Evolutionary conservation across 2,797 vertebrate genomes (phyloP).

Genomic region (Eospalax fontanierii): DNA sequence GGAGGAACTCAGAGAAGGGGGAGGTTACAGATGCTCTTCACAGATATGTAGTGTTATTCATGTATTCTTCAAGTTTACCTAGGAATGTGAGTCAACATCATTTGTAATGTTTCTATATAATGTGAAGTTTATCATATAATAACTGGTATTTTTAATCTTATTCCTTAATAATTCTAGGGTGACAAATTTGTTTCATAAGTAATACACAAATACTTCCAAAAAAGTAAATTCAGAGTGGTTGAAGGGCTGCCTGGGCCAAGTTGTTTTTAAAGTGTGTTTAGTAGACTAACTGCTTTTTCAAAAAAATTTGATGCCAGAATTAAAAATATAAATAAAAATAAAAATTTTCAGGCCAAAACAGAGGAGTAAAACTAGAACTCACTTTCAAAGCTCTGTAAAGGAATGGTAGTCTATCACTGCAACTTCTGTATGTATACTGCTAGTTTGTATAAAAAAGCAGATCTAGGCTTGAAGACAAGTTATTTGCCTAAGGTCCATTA

Average conservation of each 20-base stretch:
- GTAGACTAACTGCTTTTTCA: neutral
- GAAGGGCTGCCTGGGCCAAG: neutral
- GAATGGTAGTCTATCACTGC: neutral
- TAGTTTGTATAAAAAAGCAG: neutral
- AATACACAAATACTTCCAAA: neutral
- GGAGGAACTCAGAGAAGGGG: neutral
- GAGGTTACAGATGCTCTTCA: neutral
- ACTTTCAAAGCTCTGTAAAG: conserved; percentile 23
- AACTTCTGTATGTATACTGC: neutral
- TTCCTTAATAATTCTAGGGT: conserved; percentile 41
- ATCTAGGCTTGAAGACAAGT: neutral
- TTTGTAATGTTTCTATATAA: conserved; percentile 29
- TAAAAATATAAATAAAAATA: conserved; percentile 66
- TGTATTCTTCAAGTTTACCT: neutral
- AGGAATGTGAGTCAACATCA: neutral
- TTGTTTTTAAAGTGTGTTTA: conserved; percentile 35
- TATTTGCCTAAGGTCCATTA: neutral
- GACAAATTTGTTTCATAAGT: conserved; percentile 8
- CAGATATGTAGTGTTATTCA: neutral
- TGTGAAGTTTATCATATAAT: neutral
- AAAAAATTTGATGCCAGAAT: conserved; percentile 30
- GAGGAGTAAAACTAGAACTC: neutral
- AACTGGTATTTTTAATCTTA: neutral
- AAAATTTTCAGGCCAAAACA: neutral
- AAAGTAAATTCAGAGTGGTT: neutral